Conservation (phyloP, 2,113 vertebrate genomes). For the Galbula dea region DNA sequence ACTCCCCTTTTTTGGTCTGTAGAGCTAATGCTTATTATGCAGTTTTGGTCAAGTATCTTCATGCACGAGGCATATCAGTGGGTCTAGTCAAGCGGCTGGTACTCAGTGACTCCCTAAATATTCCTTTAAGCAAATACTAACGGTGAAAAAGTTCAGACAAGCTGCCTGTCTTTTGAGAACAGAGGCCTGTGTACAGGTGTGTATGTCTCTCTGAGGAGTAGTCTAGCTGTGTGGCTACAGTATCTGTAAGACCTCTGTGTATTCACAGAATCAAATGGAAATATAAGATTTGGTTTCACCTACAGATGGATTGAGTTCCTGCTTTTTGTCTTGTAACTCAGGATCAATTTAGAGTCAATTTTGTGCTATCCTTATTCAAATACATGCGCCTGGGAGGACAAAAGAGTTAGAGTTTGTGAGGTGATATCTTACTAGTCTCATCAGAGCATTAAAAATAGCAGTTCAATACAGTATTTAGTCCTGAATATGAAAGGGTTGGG, state of each 20-base stretch:
- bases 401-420: background rate
- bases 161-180: background rate
- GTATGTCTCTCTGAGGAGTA: background rate
- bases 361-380: background rate
- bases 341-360: background rate
- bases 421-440: background rate
- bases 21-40: background rate
- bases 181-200: fast-evolving
- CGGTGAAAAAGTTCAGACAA: background rate
- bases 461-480: background rate
- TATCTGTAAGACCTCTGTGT: background rate
- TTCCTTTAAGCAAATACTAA: background rate
- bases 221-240: background rate
- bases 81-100: background rate
- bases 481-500: background rate
- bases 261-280: background rate
- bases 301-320: background rate
- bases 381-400: background rate
- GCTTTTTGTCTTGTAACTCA: background rate
- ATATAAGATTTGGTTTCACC: background rate
- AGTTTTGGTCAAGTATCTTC: background rate
- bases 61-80: background rate
- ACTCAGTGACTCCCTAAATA: background rate
- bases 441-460: background rate
- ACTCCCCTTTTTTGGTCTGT: background rate